Evolutionary conservation across 2,113 vertebrate genomes (phyloP).

Genomic region (Lasiurus borealis): DNA sequence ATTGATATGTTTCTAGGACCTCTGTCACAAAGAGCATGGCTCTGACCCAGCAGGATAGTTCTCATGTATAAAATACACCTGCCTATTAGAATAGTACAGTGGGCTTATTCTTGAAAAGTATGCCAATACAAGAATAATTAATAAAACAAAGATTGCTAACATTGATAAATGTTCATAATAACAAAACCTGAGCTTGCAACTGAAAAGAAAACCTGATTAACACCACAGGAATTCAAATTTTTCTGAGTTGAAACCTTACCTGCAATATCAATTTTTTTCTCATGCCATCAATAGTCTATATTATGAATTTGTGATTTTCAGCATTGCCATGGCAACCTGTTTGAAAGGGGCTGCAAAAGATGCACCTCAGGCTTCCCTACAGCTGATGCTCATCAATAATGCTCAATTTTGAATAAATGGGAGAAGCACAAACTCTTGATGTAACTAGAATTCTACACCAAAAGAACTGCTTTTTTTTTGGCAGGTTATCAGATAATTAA

Average conservation of each 20-base stretch:
- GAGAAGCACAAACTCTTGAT: constrained; percentile 15
- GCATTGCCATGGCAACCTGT: constrained; percentile 69
- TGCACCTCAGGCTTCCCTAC: background rate
- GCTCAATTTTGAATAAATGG: constrained; percentile 28
- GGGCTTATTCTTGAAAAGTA: constrained; percentile 60
- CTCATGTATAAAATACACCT: constrained; percentile 67
- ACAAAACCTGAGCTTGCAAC: constrained; percentile 13
- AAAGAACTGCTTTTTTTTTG: background rate
- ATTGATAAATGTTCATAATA: constrained; percentile 60
- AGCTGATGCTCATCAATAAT: constrained; percentile 20
- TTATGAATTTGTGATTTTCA: constrained; percentile 68
- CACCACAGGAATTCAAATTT: constrained; percentile 42
- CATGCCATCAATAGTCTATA: constrained; percentile 23
- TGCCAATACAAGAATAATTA: constrained; percentile 56
- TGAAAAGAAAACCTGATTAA: constrained; percentile 44
- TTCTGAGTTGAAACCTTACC: constrained; percentile 59
- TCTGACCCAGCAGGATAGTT: constrained; percentile 35
- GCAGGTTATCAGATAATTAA: constrained; percentile 66
- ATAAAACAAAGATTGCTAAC: constrained; percentile 69
- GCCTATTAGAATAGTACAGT: constrained; percentile 27
- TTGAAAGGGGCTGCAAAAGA: constrained; percentile 44
- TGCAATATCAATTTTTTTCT: constrained; percentile 54
- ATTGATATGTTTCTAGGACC: background rate
- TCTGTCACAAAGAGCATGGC: constrained; percentile 14
- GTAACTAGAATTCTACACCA: background rate